Evolutionary conservation across 1,140 invertebrate genomes (phyloP).

Genomic region (Aphis gossypii): DNA sequence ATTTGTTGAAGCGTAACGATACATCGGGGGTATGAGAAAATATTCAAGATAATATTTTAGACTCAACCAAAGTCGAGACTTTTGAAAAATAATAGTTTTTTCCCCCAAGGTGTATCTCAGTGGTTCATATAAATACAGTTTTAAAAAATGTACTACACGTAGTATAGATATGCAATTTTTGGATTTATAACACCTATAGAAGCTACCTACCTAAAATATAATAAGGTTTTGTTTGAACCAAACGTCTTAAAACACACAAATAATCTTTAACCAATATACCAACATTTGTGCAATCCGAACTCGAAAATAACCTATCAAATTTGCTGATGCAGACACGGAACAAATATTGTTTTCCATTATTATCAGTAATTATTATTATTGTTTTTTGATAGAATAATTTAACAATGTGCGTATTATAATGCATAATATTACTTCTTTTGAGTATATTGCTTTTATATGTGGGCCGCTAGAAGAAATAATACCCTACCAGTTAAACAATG

Average conservation of each 20-base stretch:
- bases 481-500: not conserved
- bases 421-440: not conserved
- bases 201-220: too few species aligned
- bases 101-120: not conserved
- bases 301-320: too few species aligned
- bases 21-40: not conserved
- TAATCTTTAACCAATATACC: too few species aligned
- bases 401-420: not conserved
- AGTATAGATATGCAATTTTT: not conserved
- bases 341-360: not conserved
- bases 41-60: constrained; percentile 3
- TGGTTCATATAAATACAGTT: not conserved
- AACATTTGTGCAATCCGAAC: too few species aligned
- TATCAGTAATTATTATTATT: not conserved
- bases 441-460: not conserved
- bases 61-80: not conserved
- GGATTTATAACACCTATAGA: not conserved
- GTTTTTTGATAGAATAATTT: not conserved
- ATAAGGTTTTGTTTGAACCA: not conserved
- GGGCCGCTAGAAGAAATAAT: not conserved
- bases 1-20: constrained; percentile 19
- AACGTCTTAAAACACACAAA: too few species aligned
- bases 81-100: constrained; percentile 26
- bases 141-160: not conserved
- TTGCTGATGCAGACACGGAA: not conserved